phyloP scores from a whole-genome alignment of 2,113 vertebrate species.

The Pithys albifrons region DNA sequence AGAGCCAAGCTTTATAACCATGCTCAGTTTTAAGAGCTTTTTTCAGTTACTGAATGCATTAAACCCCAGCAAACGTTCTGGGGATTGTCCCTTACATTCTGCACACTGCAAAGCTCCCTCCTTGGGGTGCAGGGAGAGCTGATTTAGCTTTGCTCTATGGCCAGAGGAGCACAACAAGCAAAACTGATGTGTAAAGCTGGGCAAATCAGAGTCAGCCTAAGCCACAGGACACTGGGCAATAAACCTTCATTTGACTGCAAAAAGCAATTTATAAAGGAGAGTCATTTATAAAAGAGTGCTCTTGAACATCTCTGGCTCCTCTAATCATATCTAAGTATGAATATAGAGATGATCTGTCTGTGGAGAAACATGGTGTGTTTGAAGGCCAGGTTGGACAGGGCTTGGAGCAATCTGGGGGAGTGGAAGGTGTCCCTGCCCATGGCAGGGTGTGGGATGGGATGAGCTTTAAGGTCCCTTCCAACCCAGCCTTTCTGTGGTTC shows the following conservation, averaged over 20 bases:
- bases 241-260: constrained; percentile 10
- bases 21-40: constrained; percentile 16
- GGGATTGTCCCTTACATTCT: background rate
- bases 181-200: background rate
- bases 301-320: background rate
- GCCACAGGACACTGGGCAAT: background rate
- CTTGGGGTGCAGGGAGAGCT: background rate
- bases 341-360: background rate
- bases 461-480: background rate
- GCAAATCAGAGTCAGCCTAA: background rate
- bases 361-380: accelerated
- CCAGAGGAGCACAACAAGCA: background rate
- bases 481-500: background rate
- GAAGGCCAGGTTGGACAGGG: background rate
- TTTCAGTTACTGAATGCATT: constrained; percentile 34
- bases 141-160: background rate
- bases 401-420: background rate
- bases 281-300: background rate
- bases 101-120: background rate
- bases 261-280: background rate
- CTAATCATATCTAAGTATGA: background rate
- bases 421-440: background rate
- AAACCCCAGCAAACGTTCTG: background rate
- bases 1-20: constrained; percentile 1
- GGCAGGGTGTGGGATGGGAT: background rate